Conservation (phyloP, 1,140 invertebrate genomes). For the Heterodera schachtii region DNA sequence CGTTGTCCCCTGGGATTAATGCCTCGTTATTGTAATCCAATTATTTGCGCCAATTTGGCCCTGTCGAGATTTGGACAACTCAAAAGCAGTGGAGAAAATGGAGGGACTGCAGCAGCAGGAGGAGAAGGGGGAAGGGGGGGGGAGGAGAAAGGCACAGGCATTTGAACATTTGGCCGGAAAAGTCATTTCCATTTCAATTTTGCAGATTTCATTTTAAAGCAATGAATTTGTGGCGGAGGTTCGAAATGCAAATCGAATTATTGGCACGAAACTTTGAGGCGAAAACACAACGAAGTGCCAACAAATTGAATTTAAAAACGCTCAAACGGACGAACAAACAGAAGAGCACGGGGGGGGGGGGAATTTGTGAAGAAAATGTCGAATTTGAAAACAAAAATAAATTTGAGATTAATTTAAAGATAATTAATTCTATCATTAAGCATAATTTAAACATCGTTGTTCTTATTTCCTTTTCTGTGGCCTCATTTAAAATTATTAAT, state of each 20-base stretch:
- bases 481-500: too few species aligned
- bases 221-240: background rate
- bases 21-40: background rate
- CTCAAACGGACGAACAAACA: conserved; percentile 11
- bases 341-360: background rate
- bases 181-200: background rate
- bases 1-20: background rate
- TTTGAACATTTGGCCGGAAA: background rate
- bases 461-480: too few species aligned
- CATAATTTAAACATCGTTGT: too few species aligned
- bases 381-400: too few species aligned
- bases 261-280: background rate
- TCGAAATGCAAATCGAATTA: background rate
- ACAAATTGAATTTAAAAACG: conserved; percentile 19
- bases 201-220: background rate
- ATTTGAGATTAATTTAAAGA: too few species aligned
- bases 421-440: too few species aligned
- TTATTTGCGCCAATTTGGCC: background rate
- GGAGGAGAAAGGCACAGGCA: background rate
- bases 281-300: background rate
- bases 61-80: background rate
- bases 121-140: too few species aligned
- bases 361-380: background rate
- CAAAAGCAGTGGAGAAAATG: background rate
- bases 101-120: too few species aligned